phyloP scores from a whole-genome alignment of 2,113 vertebrate species.

The Canis aureus region DNA sequence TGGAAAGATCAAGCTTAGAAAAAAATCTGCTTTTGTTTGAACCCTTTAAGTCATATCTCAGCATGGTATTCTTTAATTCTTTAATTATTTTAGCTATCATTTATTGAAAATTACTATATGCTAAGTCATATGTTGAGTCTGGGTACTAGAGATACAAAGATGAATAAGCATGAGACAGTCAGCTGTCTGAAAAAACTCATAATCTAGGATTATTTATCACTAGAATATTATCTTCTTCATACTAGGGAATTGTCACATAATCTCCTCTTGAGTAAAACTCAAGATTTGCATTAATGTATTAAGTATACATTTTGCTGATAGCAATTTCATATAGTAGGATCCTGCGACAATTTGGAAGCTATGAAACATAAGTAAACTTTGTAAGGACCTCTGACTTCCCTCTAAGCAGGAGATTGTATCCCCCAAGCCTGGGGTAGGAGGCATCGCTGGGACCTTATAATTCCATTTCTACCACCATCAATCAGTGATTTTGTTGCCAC shows the following conservation, averaged over 20 bases:
- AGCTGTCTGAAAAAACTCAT: background rate
- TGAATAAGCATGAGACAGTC: background rate
- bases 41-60: background rate
- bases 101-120: conserved; percentile 40
- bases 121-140: background rate
- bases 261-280: conserved; percentile 27
- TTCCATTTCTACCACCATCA: background rate
- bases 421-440: background rate
- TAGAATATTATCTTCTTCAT: conserved; percentile 23
- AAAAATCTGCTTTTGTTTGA: background rate
- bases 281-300: background rate
- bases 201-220: background rate
- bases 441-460: background rate
- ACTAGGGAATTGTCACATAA: background rate
- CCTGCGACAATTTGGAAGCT: background rate
- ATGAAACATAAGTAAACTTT: background rate
- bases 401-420: background rate
- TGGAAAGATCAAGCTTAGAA: background rate
- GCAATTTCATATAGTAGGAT: background rate
- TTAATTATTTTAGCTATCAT: background rate
- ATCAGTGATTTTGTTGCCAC: background rate
- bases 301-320: background rate
- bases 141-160: background rate
- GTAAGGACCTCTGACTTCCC: background rate
- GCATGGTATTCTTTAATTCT: background rate